Evolutionary conservation across 2,888 invertebrate species (phyloP).

Genomic region (Phaedon cochleariae): DNA sequence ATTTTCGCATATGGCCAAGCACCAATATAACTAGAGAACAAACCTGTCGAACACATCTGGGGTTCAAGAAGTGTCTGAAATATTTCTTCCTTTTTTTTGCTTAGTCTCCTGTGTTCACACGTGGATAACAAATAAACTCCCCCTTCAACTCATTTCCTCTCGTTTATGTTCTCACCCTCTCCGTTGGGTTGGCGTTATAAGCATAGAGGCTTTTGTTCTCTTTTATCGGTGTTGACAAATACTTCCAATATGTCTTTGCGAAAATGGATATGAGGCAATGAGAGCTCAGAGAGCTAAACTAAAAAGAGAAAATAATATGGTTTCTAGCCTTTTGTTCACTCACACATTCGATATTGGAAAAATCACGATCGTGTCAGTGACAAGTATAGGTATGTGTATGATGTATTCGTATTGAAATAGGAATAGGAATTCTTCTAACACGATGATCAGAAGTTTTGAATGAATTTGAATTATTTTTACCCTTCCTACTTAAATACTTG

Average conservation of each 20-base stretch:
- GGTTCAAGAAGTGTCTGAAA: background rate
- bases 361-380: too few relatives aligned
- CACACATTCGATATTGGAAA: background rate
- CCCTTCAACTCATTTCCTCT: conserved; percentile 17
- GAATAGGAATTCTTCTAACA: too few relatives aligned
- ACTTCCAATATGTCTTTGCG: background rate
- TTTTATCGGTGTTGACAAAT: background rate
- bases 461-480: too few relatives aligned
- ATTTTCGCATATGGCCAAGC: background rate
- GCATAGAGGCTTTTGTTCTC: background rate
- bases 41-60: background rate
- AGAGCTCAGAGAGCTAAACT: background rate
- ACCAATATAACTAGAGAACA: background rate
- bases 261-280: background rate
- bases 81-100: background rate
- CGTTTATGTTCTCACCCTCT: background rate
- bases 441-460: too few relatives aligned
- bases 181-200: background rate
- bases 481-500: too few relatives aligned
- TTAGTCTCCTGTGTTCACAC: conserved; percentile 22
- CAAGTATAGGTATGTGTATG: too few relatives aligned
- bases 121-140: conserved; percentile 21
- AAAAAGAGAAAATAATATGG: too few relatives aligned
- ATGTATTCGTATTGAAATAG: too few relatives aligned
- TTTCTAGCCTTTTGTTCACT: too few relatives aligned